A percentile compares a stretch with the other conserved stretches of the same genome.
Evolutionary conservation across 2,797 vertebrate species (phyloP).

Genomic region (Tangara arthus): DNA sequence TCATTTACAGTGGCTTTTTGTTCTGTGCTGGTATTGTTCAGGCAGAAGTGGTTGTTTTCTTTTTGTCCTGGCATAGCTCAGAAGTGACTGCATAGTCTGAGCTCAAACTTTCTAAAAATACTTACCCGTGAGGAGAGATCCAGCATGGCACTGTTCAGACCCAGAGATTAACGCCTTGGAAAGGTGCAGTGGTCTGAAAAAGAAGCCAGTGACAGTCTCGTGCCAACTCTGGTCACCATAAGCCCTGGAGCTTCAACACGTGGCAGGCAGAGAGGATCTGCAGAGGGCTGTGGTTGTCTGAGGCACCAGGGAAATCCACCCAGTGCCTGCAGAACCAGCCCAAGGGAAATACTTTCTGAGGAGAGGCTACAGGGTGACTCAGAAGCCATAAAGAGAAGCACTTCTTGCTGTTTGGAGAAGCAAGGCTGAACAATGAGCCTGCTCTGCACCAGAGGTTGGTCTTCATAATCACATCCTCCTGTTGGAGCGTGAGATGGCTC

Average conservation of each 20-base stretch:
- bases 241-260: neutral
- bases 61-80: slow-evolving; percentile 22
- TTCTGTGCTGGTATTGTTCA: slow-evolving; percentile 21
- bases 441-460: neutral
- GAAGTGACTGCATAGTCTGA: slow-evolving; percentile 50
- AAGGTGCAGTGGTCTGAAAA: neutral
- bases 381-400: neutral
- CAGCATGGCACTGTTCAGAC: neutral
- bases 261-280: neutral
- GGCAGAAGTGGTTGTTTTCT: slow-evolving; percentile 47
- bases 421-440: neutral
- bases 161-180: neutral
- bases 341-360: neutral
- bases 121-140: neutral
- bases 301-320: neutral
- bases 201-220: neutral
- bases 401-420: neutral
- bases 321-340: neutral
- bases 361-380: neutral
- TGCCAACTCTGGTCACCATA: neutral
- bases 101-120: slow-evolving; percentile 50
- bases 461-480: slow-evolving; percentile 48
- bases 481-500: neutral
- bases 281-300: neutral
- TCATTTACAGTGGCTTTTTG: slow-evolving; percentile 29